These are phyloP conservation scores for Xiphorhynchus elegans DNA, from an alignment of 2,113 vertebrate species.

Conservation along the genomic window DNA sequence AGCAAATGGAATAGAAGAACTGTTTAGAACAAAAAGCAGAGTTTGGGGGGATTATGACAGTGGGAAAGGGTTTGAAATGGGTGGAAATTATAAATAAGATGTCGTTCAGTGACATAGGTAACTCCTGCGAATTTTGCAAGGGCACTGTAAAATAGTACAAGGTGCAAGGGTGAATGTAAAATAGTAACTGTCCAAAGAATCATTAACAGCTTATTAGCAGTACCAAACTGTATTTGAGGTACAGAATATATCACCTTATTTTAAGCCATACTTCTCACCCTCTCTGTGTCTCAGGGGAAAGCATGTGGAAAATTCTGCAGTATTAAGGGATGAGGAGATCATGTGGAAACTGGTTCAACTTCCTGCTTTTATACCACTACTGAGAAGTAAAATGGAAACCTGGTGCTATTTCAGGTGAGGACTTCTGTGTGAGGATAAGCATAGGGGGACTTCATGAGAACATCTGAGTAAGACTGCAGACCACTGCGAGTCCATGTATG, in stretches of 20 bases:
- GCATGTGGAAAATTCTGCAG: background rate
- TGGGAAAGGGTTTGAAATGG: background rate
- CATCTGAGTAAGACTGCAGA: background rate
- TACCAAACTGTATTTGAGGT: background rate
- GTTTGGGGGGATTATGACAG: background rate
- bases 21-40: background rate
- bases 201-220: background rate
- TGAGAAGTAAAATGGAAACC: background rate
- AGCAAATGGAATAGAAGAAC: background rate
- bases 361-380: background rate
- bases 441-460: rapidly evolving
- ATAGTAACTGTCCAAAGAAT: background rate
- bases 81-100: background rate
- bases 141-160: background rate
- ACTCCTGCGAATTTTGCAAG: background rate
- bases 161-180: background rate
- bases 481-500: rapidly evolving
- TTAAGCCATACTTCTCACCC: background rate
- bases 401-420: background rate
- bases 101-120: background rate
- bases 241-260: background rate
- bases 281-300: background rate
- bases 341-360: background rate
- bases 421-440: background rate
- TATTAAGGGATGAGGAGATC: background rate